Conservation (phyloP, 2,113 vertebrate genomes). For the Oryzias celebensis region DNA sequence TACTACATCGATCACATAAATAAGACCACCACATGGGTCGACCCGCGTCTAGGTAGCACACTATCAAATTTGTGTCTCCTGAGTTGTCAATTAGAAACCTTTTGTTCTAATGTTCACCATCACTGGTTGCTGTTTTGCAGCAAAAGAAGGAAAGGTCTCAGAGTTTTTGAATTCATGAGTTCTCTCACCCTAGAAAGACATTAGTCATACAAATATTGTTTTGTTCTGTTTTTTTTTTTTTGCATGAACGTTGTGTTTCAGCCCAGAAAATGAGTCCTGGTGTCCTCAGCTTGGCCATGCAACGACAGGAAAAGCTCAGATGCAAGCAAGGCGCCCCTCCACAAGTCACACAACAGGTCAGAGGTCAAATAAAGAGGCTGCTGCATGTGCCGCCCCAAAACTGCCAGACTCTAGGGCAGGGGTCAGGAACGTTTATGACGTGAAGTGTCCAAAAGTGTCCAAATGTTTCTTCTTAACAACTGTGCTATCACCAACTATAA, state of each 20-base stretch:
- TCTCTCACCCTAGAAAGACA: too few relatives aligned
- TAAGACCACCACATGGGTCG: conserved; percentile 96
- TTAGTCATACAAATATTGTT: too few relatives aligned
- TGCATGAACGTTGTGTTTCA: conserved; percentile 46
- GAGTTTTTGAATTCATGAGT: conserved; percentile 27
- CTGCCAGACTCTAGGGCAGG: too few relatives aligned
- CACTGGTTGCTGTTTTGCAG: conserved; percentile 80
- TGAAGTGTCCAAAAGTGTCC: too few relatives aligned
- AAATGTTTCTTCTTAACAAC: too few relatives aligned
- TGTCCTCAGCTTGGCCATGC: conserved; percentile 82
- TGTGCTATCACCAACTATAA: too few relatives aligned
- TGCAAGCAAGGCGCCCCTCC: conserved; percentile 89
- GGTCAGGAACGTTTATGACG: too few relatives aligned
- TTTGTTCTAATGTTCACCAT: conserved; percentile 80
- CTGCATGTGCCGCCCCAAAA: not conserved
- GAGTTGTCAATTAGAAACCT: conserved; percentile 61
- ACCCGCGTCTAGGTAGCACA: conserved; percentile 84
- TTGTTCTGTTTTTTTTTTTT: not conserved
- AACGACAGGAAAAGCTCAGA: conserved; percentile 88
- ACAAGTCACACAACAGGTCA: conserved; percentile 87
- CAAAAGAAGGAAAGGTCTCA: conserved; percentile 40
- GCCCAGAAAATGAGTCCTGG: conserved; percentile 86
- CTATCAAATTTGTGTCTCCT: conserved; percentile 68
- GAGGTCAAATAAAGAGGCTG: conserved; percentile 53
- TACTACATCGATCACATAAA: conserved; percentile 99